Percentiles rank a stretch among this genome's conserved stretches.
Evolutionary conservation across 2,113 vertebrate genomes (phyloP).

Genomic region (Turnix velox): DNA sequence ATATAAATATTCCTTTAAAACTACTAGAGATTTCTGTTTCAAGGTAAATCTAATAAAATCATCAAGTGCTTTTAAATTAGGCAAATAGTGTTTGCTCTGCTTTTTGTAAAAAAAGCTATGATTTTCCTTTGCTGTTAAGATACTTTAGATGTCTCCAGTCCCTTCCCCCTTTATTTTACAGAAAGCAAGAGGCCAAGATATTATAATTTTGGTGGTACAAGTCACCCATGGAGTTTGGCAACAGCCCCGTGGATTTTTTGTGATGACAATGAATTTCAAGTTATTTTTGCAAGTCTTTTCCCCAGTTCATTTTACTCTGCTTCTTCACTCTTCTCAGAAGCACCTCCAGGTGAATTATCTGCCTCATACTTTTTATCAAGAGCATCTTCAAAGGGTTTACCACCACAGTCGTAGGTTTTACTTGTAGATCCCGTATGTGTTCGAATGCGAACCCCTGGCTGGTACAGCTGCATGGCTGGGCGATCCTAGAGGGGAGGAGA

Average conservation of each 20-base stretch:
- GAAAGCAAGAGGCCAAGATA: background rate
- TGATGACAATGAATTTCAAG: background rate
- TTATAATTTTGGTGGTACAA: background rate
- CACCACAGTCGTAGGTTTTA: conserved; percentile 78
- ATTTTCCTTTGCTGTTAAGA: background rate
- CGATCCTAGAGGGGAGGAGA: conserved; percentile 79
- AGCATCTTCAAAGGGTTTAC: conserved; percentile 72
- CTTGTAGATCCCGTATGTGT: conserved; percentile 76
- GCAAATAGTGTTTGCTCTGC: background rate
- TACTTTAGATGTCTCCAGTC: background rate
- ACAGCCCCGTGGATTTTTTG: background rate
- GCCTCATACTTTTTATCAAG: conserved; percentile 75
- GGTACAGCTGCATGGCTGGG: conserved; percentile 91
- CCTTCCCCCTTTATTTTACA: background rate
- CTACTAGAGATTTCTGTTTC: background rate
- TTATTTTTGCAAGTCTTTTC: background rate
- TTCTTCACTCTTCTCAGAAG: conserved; percentile 77
- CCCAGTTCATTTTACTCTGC: conserved; percentile 27
- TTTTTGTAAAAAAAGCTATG: background rate
- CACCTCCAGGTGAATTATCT: conserved; percentile 66
- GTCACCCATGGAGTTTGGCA: background rate
- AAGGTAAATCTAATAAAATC: background rate
- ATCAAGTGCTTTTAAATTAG: background rate
- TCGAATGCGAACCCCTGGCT: conserved; percentile 84
- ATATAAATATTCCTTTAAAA: conserved; percentile 18